Percentiles rank a stretch among this genome's conserved stretches.
Evolutionary conservation across 2,113 vertebrate species (phyloP).

Genomic region (Andinoacara biseriatus): DNA sequence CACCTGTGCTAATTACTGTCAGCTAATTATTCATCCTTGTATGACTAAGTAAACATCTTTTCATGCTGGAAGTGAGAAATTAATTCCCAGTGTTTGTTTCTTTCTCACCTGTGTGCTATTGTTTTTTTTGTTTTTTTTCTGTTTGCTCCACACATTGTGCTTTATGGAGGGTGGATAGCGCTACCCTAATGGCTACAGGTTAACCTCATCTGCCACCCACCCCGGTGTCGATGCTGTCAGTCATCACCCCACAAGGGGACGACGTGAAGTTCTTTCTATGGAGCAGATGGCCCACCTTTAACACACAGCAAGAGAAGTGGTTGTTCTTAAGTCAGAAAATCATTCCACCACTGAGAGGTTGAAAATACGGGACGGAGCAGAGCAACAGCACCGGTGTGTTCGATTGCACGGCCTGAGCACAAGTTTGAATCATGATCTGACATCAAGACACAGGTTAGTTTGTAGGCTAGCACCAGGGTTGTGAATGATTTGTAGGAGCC

Average conservation of each 20-base stretch:
- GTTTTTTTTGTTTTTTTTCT: too few relatives aligned
- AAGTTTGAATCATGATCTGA: conserved; percentile 11
- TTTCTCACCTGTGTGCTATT: too few relatives aligned
- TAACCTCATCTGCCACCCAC: neutral
- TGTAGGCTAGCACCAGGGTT: neutral
- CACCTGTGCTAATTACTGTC: neutral
- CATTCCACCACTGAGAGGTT: neutral
- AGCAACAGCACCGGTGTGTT: neutral
- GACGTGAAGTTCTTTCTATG: neutral
- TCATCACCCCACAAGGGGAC: neutral
- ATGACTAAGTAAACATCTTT: neutral
- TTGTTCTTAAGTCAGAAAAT: conserved; percentile 12
- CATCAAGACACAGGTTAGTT: neutral
- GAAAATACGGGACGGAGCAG: neutral
- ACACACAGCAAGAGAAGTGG: neutral
- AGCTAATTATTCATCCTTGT: neutral
- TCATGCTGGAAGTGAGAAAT: neutral
- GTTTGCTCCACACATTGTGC: neutral
- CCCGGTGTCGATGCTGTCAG: neutral
- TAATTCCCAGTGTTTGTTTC: neutral
- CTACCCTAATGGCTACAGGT: neutral
- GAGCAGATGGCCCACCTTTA: neutral
- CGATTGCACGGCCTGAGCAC: neutral
- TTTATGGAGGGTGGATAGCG: neutral
- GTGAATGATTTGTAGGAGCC: neutral